Conservation (phyloP, 2,888 invertebrate species). For the Carterocephalus palaemon region DNA sequence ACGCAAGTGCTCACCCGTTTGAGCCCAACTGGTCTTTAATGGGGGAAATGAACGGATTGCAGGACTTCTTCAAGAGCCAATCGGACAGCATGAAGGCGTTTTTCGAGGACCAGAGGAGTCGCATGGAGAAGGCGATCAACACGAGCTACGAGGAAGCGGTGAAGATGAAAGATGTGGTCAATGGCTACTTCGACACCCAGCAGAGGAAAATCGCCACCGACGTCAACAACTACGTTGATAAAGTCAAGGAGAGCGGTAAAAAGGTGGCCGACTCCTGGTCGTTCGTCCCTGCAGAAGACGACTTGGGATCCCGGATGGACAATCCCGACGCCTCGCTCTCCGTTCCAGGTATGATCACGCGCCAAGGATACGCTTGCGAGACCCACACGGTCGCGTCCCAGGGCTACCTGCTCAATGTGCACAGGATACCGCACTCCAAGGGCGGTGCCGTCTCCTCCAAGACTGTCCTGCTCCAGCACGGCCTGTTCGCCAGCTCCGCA, state of each 20-base stretch:
- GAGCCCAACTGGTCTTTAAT: conserved; percentile 11
- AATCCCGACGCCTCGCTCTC: conserved; percentile 56
- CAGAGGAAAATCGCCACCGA: conserved; percentile 48
- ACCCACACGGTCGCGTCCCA: conserved; percentile 86
- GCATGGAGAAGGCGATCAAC: conserved; percentile 38
- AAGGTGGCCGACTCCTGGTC: conserved; percentile 49
- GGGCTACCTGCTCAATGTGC: conserved; percentile 88
- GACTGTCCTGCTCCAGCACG: conserved; percentile 87
- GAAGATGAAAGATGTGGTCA: conserved; percentile 47
- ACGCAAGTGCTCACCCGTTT: conserved; percentile 26
- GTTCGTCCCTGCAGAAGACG: conserved; percentile 42
- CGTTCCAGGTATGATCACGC: conserved; percentile 58
- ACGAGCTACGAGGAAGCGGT: conserved; percentile 42
- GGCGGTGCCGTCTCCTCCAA: conserved; percentile 45
- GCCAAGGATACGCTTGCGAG: conserved; percentile 84
- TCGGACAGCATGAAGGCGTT: conserved; percentile 44
- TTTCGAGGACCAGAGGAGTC: conserved; percentile 39
- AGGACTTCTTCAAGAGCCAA: conserved; percentile 32
- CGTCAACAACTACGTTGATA: conserved; percentile 50
- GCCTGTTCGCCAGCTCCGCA: conserved; percentile 86
- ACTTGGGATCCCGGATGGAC: conserved; percentile 39
- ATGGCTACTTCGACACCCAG: conserved; percentile 51
- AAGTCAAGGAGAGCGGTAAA: conserved; percentile 45
- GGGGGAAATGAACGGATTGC: conserved; percentile 22
- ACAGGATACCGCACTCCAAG: conserved; percentile 83